A percentile compares a stretch with the other conserved stretches of the same genome.
Conservation (phyloP, 2,888 invertebrate genomes). For the Poecilobothrus nobilitatus region DNA sequence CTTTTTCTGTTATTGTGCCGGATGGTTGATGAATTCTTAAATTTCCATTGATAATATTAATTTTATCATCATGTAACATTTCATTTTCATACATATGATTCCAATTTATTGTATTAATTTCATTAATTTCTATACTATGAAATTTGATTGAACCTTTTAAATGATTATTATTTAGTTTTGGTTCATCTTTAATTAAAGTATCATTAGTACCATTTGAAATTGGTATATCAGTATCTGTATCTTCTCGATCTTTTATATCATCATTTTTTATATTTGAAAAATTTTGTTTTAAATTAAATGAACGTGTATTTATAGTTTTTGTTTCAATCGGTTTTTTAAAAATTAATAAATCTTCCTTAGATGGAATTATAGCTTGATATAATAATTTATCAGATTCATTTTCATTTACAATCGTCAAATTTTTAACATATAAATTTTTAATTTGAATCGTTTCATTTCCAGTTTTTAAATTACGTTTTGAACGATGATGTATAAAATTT, state of each 20-base stretch:
- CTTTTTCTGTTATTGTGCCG: too few species aligned
- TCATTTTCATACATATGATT: neutral
- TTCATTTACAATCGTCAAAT: neutral
- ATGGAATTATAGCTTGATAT: neutral
- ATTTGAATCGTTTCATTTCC: neutral
- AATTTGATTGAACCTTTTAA: neutral
- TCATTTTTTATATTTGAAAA: neutral
- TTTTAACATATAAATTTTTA: conserved; percentile 8
- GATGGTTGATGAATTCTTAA: neutral
- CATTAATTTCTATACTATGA: neutral
- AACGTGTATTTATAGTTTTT: neutral
- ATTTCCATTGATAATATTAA: conserved; percentile 7
- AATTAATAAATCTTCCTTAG: neutral
- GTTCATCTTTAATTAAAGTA: neutral
- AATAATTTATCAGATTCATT: neutral
- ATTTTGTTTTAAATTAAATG: neutral
- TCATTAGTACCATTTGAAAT: neutral
- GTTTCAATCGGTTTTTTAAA: neutral
- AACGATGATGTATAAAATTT: neutral
- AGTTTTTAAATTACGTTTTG: neutral
- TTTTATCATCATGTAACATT: neutral
- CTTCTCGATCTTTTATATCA: neutral
- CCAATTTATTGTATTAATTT: neutral
- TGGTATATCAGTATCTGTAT: neutral
- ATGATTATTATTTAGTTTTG: neutral